Evolutionary conservation across 2,888 invertebrate genomes (phyloP).

Genomic region (Diplolepis rosae): DNA sequence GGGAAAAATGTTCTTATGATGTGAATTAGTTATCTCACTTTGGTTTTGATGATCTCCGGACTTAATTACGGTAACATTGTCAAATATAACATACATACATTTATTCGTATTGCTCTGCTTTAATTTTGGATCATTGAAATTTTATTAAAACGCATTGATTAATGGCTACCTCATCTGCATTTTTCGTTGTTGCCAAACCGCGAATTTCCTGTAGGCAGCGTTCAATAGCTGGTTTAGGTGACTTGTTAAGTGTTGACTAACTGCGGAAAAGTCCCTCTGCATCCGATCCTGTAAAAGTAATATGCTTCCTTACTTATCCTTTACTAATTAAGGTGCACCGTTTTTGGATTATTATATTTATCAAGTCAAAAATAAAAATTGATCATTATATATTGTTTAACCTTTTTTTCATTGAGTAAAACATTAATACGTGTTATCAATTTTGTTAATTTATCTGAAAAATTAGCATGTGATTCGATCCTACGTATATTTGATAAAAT

Average conservation of each 20-base stretch:
- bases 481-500: no score
- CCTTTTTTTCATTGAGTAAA: no score
- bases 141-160: constrained; percentile 34
- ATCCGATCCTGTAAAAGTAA: constrained; percentile 81
- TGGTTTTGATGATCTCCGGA: constrained; percentile 42
- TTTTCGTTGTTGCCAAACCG: constrained; percentile 87
- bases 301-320: not conserved
- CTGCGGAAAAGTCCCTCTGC: constrained; percentile 85
- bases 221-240: constrained; percentile 92
- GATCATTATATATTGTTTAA: no score
- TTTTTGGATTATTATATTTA: not conserved
- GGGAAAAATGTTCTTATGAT: not conserved
- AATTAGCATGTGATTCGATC: no score
- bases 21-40: constrained; percentile 33
- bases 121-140: constrained; percentile 32
- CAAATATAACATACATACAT: constrained; percentile 23
- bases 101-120: constrained; percentile 43
- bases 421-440: no score
- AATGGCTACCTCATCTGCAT: constrained; percentile 70
- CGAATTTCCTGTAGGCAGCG: constrained; percentile 90
- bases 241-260: constrained; percentile 86
- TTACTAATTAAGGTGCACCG: not conserved
- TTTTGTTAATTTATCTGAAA: no score
- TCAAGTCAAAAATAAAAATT: not conserved
- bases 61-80: constrained; percentile 31